phyloP scores from a whole-genome alignment of 2,797 vertebrate genomes.

The Enteromius viviparus region DNA sequence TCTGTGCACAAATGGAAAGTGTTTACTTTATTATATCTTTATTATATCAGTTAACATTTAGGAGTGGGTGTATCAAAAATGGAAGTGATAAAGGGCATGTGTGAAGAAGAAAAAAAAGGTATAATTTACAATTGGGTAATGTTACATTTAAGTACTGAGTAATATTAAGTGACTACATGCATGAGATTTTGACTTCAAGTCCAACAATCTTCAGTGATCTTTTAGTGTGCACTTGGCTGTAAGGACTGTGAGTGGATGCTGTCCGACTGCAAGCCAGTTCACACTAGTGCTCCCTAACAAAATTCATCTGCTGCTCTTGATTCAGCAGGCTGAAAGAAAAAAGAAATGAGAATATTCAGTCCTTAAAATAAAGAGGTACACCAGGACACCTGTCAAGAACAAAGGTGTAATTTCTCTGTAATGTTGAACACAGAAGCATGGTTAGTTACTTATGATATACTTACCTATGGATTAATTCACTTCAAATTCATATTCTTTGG shows the following conservation, averaged over 20 bases:
- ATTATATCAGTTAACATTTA: too few species aligned
- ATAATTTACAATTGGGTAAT: background rate
- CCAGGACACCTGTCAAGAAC: background rate
- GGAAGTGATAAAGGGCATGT: background rate
- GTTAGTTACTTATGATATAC: background rate
- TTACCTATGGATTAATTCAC: background rate
- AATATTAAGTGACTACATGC: background rate
- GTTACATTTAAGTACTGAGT: background rate
- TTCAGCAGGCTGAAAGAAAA: background rate
- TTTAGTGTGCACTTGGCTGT: background rate
- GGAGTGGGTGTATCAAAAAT: background rate
- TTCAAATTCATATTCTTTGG: background rate
- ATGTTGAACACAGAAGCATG: background rate
- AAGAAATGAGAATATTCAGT: background rate
- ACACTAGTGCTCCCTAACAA: background rate
- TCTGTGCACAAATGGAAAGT: too few species aligned
- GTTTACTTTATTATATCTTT: background rate
- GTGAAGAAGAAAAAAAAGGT: background rate
- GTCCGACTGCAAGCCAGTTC: background rate
- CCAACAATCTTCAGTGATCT: background rate
- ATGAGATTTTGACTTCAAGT: background rate
- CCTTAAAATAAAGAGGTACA: background rate
- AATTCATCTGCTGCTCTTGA: background rate
- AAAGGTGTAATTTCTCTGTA: background rate
- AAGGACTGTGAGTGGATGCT: background rate